These are phyloP conservation scores for Irena cyanogastra DNA, from an alignment of 2,113 vertebrate genomes.

Conservation along the genomic window DNA sequence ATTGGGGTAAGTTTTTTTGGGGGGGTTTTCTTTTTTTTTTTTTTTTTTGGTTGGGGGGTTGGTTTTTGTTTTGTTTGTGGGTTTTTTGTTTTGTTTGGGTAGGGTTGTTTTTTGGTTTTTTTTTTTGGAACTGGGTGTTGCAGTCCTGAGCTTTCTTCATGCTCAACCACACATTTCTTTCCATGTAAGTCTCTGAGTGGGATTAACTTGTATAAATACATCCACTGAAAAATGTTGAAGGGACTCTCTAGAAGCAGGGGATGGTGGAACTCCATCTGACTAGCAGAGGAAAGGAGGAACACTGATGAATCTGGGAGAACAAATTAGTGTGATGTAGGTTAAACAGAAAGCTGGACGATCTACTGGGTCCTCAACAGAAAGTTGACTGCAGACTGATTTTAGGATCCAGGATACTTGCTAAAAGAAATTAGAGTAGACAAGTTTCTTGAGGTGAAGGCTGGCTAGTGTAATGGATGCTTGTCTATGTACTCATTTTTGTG, in stretches of 20 bases:
- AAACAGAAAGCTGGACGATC: background rate
- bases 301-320: background rate
- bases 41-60: background rate
- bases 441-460: background rate
- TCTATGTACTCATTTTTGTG: background rate
- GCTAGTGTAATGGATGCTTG: background rate
- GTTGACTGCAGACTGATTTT: background rate
- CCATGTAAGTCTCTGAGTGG: background rate
- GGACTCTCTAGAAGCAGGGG: background rate
- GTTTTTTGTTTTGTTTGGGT: background rate
- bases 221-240: background rate
- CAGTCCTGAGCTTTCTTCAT: background rate
- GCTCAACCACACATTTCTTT: background rate
- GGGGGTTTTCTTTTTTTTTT: accelerated
- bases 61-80: background rate
- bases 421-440: background rate
- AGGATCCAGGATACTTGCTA: background rate
- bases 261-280: background rate
- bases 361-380: background rate
- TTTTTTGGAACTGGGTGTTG: background rate
- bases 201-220: background rate
- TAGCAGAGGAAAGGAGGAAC: background rate
- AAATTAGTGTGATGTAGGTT: background rate
- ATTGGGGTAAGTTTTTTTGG: constrained; percentile 67
- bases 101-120: background rate